Base-by-base conservation (phyloP, 1,140 invertebrate species). In the Macrostomum lignano region DNA sequence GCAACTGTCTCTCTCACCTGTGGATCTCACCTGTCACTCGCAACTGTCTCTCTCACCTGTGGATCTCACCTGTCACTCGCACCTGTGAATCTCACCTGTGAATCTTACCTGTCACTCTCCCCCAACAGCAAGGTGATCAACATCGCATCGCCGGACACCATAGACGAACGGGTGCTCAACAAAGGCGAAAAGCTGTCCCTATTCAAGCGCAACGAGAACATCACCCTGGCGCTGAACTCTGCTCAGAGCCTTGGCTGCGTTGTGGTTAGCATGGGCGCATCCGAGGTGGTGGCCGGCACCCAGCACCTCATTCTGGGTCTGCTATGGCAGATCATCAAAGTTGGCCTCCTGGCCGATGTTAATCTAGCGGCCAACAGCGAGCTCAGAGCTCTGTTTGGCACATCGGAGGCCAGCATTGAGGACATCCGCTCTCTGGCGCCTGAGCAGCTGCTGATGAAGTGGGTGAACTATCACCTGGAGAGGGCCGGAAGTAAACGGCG, bases 251-350 rank as follows among this genome's bases (percentile, higher is more conserved):
- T 98, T 45, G 88, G 88, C 10, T 96, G 86, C 58, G 91, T 91
- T 51, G 82, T 94, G 39, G 71, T 96, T 37, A 98, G 96, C 58
- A 96, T 96, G 42, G 86, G 93, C 49, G 79, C 81, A 4, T 77
- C 84, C 47, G 86, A 93, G 56, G 56, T 96, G 32, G 70, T 70
- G 14, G 78, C 86, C 60, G 84, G 76, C 44, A 79, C 76, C 55
- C 79, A 78, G 3, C 88, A 96, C 63, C 60, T 98, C 43, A 78
- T 94, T 4, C 65, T 96, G 15, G 88, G 88, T 25, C 62, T 98
- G 0, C 62, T 96, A 2, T 98, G 88, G 88, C 88, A 96, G 61
- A 93, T 96, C 42, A 98, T 96, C 46, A 67, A 84, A 66, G 93
- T 94, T 45, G 86, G 86, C 47, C 61, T 96, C 2, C 84, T 96